phyloP scores from a whole-genome alignment of 2,113 vertebrate genomes.

The Astur gentilis region DNA sequence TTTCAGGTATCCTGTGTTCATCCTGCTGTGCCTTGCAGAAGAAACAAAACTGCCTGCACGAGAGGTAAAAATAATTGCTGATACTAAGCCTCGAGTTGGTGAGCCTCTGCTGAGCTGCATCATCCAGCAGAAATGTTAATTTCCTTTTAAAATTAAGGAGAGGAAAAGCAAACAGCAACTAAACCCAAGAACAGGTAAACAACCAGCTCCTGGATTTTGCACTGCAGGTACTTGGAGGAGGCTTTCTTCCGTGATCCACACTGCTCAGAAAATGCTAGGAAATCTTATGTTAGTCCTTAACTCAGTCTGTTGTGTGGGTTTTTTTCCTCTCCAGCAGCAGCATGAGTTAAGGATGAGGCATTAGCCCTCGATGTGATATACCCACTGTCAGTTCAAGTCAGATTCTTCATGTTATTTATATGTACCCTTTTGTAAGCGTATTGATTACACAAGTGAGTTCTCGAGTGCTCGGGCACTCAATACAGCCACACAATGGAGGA shows the following conservation, averaged over 20 bases:
- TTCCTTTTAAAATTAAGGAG: not conserved
- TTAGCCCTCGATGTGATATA: not conserved
- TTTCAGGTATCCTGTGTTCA: not conserved
- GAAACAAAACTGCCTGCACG: not conserved
- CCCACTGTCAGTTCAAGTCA: constrained; percentile 16
- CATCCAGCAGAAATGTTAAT: not conserved
- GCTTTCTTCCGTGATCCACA: not conserved
- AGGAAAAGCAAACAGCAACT: not conserved
- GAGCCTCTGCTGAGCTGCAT: not conserved
- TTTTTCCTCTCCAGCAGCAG: not conserved
- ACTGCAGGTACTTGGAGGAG: not conserved
- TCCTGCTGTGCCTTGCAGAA: fast-evolving
- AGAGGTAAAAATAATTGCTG: not conserved
- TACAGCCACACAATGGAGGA: not conserved
- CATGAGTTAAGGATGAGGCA: not conserved
- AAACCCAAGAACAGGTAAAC: not conserved
- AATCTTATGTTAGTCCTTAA: not conserved
- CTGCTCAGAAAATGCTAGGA: not conserved
- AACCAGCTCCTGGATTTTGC: not conserved
- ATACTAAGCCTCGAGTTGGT: not conserved
- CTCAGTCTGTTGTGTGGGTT: not conserved
- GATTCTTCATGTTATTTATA: constrained; percentile 5
- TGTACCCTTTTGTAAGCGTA: not conserved
- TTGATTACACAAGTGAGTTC: constrained; percentile 5
- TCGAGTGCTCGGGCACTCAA: not conserved